Evolutionary conservation across 2,113 vertebrate genomes (phyloP), one percentile per base, ranked within the genome.

Genomic region (Nycticorax nycticorax): DNA sequence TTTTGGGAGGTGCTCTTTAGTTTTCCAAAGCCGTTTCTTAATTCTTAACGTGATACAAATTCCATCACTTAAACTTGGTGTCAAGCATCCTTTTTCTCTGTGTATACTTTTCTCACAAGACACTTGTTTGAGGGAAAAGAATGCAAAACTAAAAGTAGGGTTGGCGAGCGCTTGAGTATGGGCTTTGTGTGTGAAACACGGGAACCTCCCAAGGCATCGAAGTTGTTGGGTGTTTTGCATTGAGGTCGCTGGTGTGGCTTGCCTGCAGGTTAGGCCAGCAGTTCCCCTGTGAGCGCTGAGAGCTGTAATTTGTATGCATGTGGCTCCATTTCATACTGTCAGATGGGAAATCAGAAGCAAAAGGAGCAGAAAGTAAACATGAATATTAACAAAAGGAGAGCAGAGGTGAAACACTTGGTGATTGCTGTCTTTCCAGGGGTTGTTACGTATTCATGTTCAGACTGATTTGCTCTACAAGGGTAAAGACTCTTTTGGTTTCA

Each of bases 341-440:
- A 56, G 52, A 35, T 82, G 52, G 64, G 77, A 78, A 94, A 95
- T 91, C 48, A 68, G 73, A 77, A 91, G 83, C 26, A 69, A 86
- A 93, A 92, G 41, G 32, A 91, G 84, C 84, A 96, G 84, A 91
- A 91, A 97, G 87, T 91, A 95, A 92, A 84, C 83, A 87, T 63
- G 59, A 71, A 30, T 74, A 74, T 93, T 95, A 95, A 89, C 89
- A 86, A 67, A 96, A 91, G 68, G 64, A 83, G 64, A 79, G 55
- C 68, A 45, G 88, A 95, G 91, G 79, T 71, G 79, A 88, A 92
- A 80, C 3, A 2, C 41, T 76, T 73, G 23, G 56, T 66, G 59
- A 39, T 43, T 89, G 72, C 83, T 86, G 68, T 33, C 63, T 91
- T 92, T 96, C 60, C 50, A 78, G 43, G 20, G 5, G 1, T 80